phyloP scores from a whole-genome alignment of 2,113 vertebrate genomes.

The Callipepla californica region DNA sequence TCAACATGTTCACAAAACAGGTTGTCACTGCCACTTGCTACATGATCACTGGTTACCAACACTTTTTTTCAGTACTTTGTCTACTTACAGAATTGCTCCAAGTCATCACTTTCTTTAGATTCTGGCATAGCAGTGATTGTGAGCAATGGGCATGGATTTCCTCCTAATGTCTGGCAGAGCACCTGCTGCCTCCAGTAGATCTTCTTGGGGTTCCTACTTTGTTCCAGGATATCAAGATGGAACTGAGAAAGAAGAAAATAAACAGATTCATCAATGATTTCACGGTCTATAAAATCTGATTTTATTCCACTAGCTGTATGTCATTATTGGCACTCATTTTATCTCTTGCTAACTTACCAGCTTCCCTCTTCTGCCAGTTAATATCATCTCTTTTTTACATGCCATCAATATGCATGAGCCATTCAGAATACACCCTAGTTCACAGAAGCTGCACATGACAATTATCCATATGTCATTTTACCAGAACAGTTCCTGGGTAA shows the following conservation, averaged over 20 bases:
- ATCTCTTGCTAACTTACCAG: not conserved
- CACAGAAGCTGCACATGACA: not conserved
- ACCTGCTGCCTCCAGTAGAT: conserved; percentile 86
- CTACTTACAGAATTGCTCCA: conserved; percentile 90
- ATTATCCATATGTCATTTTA: not conserved
- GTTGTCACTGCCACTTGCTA: not conserved
- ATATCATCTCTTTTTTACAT: not conserved
- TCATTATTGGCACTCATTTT: not conserved
- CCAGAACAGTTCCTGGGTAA: not conserved
- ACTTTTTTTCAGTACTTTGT: not conserved
- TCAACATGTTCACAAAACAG: not conserved
- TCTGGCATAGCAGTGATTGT: conserved; percentile 91
- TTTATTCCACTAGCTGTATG: not conserved
- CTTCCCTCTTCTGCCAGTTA: not conserved
- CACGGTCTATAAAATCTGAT: not conserved
- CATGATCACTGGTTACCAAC: not conserved
- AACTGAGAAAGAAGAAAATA: conserved; percentile 76
- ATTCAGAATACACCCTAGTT: not conserved
- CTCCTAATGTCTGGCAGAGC: conserved; percentile 86
- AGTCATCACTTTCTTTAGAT: conserved; percentile 74
- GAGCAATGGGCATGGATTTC: conserved; percentile 89
- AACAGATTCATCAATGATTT: not conserved
- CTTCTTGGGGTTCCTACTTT: conserved; percentile 76
- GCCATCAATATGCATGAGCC: not conserved
- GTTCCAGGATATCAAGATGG: conserved; percentile 85